Percentiles rank a stretch among this genome's conserved stretches.
Conservation (phyloP, 2,888 invertebrate genomes). For the Stegophylla sp. region DNA sequence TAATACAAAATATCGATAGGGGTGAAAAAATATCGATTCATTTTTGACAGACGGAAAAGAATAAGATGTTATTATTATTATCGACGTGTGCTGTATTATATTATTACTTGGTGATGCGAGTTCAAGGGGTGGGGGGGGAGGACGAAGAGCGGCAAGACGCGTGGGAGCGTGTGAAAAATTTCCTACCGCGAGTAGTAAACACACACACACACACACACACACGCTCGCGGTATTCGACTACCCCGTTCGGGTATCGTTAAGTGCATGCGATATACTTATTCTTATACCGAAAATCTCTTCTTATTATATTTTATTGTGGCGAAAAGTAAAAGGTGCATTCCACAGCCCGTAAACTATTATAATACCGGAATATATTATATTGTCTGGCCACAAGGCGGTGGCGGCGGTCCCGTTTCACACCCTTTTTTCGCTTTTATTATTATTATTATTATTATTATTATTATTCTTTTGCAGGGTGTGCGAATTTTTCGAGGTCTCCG, state of each 20-base stretch:
- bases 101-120: background rate
- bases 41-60: background rate
- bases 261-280: background rate
- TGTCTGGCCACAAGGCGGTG: background rate
- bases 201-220: background rate
- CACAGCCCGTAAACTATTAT: no score
- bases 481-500: background rate
- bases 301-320: background rate
- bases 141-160: background rate
- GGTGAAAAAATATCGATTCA: conserved; percentile 8
- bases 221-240: background rate
- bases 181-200: background rate
- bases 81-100: background rate
- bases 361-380: no score
- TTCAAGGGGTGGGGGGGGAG: no score
- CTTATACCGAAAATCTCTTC: background rate
- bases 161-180: conserved; percentile 9
- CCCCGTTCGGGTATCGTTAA: background rate
- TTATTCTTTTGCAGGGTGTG: conserved; percentile 4
- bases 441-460: background rate
- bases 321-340: conserved; percentile 20
- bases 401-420: background rate
- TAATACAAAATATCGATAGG: background rate
- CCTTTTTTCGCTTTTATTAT: background rate
- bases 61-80: conserved; percentile 1